Base-by-base conservation (phyloP, 2,888 invertebrate genomes). In the Merodon equestris region DNA sequence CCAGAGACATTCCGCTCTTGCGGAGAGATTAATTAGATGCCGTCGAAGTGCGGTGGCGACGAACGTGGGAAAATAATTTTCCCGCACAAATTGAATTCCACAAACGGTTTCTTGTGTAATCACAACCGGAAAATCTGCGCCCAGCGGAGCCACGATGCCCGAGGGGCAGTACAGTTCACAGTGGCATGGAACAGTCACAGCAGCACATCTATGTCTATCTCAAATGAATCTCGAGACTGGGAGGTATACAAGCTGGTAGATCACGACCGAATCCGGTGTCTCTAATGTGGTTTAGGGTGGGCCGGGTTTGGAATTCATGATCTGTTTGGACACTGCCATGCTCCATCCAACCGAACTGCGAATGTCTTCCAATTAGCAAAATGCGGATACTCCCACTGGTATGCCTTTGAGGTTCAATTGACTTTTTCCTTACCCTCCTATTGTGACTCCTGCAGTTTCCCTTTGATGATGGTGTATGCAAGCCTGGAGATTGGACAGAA, bases 11-110 rank as follows among this genome's bases (percentile, higher is more conserved):
- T 73, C 77, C 77, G 66, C 67, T 77, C 61, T 54, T 45, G n/a
- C n/a, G 68, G 34, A 27, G 27, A 63, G 74, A 79, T 79, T 79
- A 79, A 79, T 79, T 79, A 79, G 74, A 74, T 68, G 60, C 79
- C 74, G 68, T 79, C 63, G 63, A 54, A 64, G 64, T 47, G 53
- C 68, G 64, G 74, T 74, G 79, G 74, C 77, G 74, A 74, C 73
- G 68, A 79, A 74, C 79, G 79, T 79, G 79, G 79, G 79, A 79
- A 79, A 74, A 79, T 74, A 58, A 70, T 74, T 64, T 54, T 36
- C 42, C 67, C 68, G 45, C 57, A 38, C 45, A 72, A 74, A 79
- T 57, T 79, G 79, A 79, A 79, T 79, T 79, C 68, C 68, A 68
- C 15, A 63, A 74, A 63, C 74, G 74, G 63, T 74, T 54, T 64